Evolutionary conservation across 2,888 invertebrate genomes (phyloP).

Genomic region (Limnephilus auricula): DNA sequence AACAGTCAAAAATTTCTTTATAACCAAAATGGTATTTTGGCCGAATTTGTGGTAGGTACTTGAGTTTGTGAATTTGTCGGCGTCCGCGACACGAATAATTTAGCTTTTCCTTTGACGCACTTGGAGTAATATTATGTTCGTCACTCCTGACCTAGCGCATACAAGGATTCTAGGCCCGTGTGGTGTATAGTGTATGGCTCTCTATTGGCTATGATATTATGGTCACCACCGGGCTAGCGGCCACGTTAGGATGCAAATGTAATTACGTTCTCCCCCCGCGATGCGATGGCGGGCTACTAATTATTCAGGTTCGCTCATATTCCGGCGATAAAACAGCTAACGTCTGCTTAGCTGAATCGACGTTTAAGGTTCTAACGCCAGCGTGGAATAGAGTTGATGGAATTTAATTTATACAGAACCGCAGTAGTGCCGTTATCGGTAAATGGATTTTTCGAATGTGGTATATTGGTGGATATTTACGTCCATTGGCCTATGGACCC

Average conservation of each 20-base stretch:
- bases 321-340: not conserved
- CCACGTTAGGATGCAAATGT: slow-evolving; percentile 50
- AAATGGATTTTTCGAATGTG: too few relatives aligned
- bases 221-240: not conserved
- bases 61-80: not conserved
- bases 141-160: not conserved
- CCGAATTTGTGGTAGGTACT: not conserved
- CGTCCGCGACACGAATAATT: not conserved
- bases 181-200: not conserved
- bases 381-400: not conserved
- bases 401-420: not conserved
- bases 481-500: too few relatives aligned
- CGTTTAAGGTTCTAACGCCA: not conserved
- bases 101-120: not conserved
- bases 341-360: not conserved
- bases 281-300: slow-evolving; percentile 27
- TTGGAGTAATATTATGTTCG: not conserved
- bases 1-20: not conserved
- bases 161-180: not conserved
- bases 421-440: not conserved
- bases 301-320: slow-evolving; percentile 39
- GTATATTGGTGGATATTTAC: too few relatives aligned
- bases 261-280: slow-evolving; percentile 34
- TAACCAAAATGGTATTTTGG: not conserved
- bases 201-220: not conserved